A percentile compares a stretch with the other conserved stretches of the same genome.
Conservation (phyloP, 2,113 vertebrate species). For the Otus sunia region DNA sequence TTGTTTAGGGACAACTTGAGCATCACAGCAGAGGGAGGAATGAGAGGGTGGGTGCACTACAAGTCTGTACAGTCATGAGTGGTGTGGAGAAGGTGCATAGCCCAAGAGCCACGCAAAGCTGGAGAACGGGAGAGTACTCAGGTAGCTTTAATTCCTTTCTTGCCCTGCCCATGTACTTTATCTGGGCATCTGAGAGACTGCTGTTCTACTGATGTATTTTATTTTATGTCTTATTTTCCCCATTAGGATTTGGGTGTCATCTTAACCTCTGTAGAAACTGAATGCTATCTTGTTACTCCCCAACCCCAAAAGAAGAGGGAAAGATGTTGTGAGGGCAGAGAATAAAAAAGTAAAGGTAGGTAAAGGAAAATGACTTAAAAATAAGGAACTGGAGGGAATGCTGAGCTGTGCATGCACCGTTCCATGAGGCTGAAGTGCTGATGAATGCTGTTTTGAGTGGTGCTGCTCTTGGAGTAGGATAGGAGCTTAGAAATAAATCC, state of each 20-base stretch:
- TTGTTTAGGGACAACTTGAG: background rate
- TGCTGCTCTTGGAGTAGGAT: background rate
- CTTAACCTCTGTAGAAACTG: background rate
- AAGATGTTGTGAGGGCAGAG: background rate
- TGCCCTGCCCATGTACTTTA: background rate
- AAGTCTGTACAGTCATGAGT: background rate
- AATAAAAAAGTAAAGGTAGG: background rate
- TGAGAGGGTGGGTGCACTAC: background rate
- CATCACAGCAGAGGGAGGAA: background rate
- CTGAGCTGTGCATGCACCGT: background rate
- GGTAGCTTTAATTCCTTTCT: background rate
- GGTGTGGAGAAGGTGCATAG: background rate
- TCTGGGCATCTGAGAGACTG: background rate
- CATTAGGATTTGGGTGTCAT: background rate
- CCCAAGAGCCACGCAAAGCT: background rate
- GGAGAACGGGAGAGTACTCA: background rate
- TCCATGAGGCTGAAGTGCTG: background rate
- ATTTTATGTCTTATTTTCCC: background rate
- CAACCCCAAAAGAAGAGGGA: background rate
- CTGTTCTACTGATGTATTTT: background rate
- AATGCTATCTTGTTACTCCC: background rate
- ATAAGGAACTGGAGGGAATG: background rate
- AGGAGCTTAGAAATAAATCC: background rate
- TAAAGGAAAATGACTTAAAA: background rate
- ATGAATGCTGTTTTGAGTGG: background rate